A percentile compares a stretch with the other conserved stretches of the same genome.
phyloP scores from a whole-genome alignment of 2,113 vertebrate genomes.

The Mobula birostris region DNA sequence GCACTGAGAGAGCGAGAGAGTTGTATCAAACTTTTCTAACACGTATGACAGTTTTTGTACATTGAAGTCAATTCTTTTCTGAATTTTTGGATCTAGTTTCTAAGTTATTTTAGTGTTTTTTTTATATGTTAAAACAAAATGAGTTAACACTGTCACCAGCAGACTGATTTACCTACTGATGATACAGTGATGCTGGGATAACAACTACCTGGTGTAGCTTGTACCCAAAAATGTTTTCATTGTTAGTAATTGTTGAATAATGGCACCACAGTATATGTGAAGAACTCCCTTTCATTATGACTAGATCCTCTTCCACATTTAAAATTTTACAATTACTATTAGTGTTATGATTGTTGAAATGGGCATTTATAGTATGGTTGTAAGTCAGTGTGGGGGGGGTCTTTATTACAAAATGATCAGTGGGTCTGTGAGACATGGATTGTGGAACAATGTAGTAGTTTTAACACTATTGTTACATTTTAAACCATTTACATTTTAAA shows the following conservation, averaged over 20 bases:
- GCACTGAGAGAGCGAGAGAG: conserved; percentile 89
- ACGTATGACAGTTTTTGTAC: conserved; percentile 94
- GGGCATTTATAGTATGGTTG: conserved; percentile 80
- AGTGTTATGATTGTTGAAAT: conserved; percentile 81
- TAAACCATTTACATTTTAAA: conserved; percentile 79
- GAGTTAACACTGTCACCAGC: conserved; percentile 78
- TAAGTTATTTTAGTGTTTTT: conserved; percentile 97
- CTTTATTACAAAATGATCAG: conserved; percentile 56
- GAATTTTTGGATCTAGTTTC: conserved; percentile 98
- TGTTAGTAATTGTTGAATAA: conserved; percentile 68
- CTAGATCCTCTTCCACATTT: conserved; percentile 81
- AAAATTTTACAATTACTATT: conserved; percentile 67
- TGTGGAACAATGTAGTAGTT: conserved; percentile 98
- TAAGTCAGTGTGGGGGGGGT: conserved; percentile 59
- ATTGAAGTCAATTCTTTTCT: conserved; percentile 91
- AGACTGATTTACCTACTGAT: conserved; percentile 64
- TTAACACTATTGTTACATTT: conserved; percentile 99
- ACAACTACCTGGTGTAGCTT: conserved; percentile 87
- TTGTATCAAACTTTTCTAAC: conserved; percentile 85
- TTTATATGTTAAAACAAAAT: conserved; percentile 76
- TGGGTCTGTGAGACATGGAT: conserved; percentile 90
- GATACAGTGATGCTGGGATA: conserved; percentile 65
- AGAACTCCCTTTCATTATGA: conserved; percentile 63
- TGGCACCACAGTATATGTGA: conserved; percentile 55
- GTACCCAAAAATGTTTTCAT: conserved; percentile 57